Conservation (phyloP, 1,140 invertebrate genomes). For the Ceratoteleas bidentatus region DNA sequence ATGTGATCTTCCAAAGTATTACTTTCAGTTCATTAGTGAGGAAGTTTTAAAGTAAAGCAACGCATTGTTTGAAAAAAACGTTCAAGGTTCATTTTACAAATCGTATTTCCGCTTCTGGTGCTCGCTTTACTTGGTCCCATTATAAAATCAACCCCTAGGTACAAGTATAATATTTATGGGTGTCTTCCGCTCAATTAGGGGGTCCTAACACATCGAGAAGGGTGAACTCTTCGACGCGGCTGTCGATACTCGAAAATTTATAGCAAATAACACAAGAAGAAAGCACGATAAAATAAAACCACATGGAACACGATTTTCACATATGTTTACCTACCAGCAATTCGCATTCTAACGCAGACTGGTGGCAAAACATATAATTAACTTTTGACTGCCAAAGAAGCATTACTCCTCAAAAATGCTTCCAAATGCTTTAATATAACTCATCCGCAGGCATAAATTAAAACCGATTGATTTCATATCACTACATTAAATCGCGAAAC, state of each 20-base stretch:
- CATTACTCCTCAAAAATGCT: not conserved
- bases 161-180: constrained; percentile 66
- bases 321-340: not conserved
- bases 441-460: not conserved
- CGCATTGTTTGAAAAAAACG: not conserved
- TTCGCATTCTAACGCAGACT: not conserved
- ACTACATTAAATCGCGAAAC: not conserved
- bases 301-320: not conserved
- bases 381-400: too few relatives aligned
- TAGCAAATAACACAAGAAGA: constrained; percentile 8
- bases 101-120: constrained; percentile 44
- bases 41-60: too few relatives aligned
- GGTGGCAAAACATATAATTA: not conserved
- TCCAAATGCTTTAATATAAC: not conserved
- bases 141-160: constrained; percentile 64
- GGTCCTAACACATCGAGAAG: constrained; percentile 21
- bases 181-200: constrained; percentile 65
- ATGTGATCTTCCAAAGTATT: too few relatives aligned
- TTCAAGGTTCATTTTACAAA: constrained; percentile 44
- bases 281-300: constrained; percentile 1
- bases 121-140: constrained; percentile 54
- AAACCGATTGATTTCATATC: not conserved
- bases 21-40: too few relatives aligned
- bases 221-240: constrained; percentile 26
- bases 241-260: constrained; percentile 42